These are phyloP conservation scores for Calameuta filiformis DNA, from an alignment of 2,888 invertebrate genomes.

Conservation along the genomic window DNA sequence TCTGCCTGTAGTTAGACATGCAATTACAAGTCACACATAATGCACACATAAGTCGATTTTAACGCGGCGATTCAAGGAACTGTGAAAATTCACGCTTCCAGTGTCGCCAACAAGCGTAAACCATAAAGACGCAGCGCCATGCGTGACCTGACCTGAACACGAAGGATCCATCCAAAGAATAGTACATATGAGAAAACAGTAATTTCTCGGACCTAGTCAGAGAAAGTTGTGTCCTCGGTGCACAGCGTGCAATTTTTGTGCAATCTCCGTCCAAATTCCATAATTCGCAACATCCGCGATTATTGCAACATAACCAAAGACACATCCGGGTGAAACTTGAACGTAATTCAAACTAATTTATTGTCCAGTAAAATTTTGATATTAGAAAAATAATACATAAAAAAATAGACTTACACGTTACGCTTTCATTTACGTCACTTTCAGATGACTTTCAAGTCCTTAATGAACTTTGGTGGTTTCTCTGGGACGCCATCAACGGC, in stretches of 20 bases:
- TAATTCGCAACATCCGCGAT: background rate
- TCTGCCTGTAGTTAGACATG: background rate
- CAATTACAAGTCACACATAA: no score
- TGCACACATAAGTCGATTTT: background rate
- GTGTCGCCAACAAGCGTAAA: constrained; percentile 33
- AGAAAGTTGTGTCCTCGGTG: constrained; percentile 11
- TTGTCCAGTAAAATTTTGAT: background rate
- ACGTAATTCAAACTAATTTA: background rate
- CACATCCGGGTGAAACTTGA: background rate
- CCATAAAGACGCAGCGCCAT: constrained; percentile 8
- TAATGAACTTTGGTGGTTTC: constrained; percentile 39
- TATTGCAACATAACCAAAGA: background rate
- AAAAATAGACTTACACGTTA: background rate
- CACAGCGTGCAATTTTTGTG: background rate
- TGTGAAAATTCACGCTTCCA: constrained; percentile 28
- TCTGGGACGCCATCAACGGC: constrained; percentile 27
- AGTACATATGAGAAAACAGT: constrained; percentile 12
- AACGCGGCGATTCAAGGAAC: constrained; percentile 4
- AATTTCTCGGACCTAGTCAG: constrained; percentile 10
- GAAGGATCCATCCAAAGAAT: constrained; percentile 9
- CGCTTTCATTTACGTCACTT: background rate
- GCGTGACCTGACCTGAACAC: constrained; percentile 25
- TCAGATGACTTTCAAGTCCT: constrained; percentile 51
- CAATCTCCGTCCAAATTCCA: background rate
- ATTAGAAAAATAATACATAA: background rate